Conservation (phyloP, 2,888 invertebrate species). For the Lycia hirtaria region DNA sequence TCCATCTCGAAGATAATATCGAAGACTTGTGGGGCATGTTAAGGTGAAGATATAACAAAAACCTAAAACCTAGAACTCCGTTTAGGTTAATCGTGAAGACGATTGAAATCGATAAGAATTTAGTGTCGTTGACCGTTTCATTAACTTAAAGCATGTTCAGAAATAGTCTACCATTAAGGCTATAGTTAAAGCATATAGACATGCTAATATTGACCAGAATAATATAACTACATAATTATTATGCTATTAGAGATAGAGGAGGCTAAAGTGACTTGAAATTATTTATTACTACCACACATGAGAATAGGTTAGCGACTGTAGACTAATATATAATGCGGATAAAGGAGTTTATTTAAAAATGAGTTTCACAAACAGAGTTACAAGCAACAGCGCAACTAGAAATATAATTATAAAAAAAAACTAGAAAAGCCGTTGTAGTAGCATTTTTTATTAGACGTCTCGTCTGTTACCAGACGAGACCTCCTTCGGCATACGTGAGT, state of each 20-base stretch:
- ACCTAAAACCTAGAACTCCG: slow-evolving; percentile 31
- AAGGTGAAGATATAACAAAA: slow-evolving; percentile 27
- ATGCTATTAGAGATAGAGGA: neutral
- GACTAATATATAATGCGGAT: slow-evolving; percentile 2
- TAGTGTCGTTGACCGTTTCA: slow-evolving; percentile 45
- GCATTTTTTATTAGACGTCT: no score
- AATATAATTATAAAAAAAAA: no score
- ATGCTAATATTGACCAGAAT: slow-evolving; percentile 3
- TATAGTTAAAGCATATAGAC: neutral
- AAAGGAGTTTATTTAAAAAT: slow-evolving; percentile 8
- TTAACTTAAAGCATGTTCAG: neutral
- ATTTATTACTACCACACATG: neutral
- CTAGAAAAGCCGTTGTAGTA: no score
- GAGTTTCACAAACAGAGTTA: no score
- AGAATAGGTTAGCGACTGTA: neutral
- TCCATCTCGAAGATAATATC: slow-evolving; percentile 41
- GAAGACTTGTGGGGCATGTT: slow-evolving; percentile 14
- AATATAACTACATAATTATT: neutral
- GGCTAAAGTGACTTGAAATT: neutral
- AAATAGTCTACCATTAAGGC: neutral
- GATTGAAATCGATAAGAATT: slow-evolving; percentile 37
- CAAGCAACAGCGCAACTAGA: no score
- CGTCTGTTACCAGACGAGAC: no score
- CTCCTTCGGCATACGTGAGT: no score
- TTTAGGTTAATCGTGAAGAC: slow-evolving; percentile 26